Base-by-base conservation (phyloP, 2,797 vertebrate genomes). In the Tolypeutes matacus region DNA sequence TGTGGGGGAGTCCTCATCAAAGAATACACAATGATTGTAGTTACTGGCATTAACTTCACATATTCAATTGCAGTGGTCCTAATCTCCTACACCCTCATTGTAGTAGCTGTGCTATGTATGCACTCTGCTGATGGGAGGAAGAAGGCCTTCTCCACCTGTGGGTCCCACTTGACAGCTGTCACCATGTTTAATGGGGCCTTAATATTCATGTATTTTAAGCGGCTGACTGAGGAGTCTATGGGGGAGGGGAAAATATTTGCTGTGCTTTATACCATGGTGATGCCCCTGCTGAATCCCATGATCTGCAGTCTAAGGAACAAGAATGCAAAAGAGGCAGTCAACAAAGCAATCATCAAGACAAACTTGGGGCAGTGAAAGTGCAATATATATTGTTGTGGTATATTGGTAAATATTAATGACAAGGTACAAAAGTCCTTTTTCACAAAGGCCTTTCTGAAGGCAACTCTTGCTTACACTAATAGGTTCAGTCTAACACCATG, bases 301-400 rank as follows among this genome's bases (percentile, higher is more conserved):
- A 97, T 98, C 69, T 97, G 97, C n/a, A 97, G 97, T 27, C 34
- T 97, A 7, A 96, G 97, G n/a, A 97, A 98, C 89, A 98, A 96
- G 42, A 97, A 97, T 64, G 96, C 98, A 8, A 98, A 97, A 62
- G 78, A 94, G 1, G 89, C 94, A 1, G 39, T 96, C 39, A 78
- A 21, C 20, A 96, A 95, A 86, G 89, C 29, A 49, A 78, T 91
- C 29, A 2, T 67, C 49, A 96, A 76, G 31, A 27, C 56, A 25
- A 76, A 75, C 29, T 34, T 76, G n/a, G 70, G 80, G 6, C 64
- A 58, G 34, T 83, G 4, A 95, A 49, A 15, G 6, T 17, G n/a
- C 7, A 39, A 39, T 39, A 39, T 39, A 53, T 25, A n/a, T 34
- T 76, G 75, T 62, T 53, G 34, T 56, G 20, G 1, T 20, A 1